Conservation (phyloP, 2,797 vertebrate species). For the Chaetodon trifasciatus region DNA sequence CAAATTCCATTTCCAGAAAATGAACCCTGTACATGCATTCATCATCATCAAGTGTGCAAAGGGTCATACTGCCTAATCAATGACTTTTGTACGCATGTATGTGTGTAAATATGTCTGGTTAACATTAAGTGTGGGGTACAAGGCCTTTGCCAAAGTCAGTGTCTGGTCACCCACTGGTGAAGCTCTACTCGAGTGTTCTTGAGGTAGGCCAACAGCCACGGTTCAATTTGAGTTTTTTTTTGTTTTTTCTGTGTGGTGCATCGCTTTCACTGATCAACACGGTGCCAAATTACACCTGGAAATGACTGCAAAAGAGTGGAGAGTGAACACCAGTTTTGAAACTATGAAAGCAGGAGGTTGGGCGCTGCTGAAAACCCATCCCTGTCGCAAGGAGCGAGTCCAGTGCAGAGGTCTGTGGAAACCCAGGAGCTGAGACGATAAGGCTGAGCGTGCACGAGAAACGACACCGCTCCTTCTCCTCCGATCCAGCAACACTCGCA, state of each 20-base stretch:
- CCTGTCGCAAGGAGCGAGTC: slow-evolving; percentile 39
- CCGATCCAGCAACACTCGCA: background rate
- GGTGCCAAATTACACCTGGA: slow-evolving; percentile 21
- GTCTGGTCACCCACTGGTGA: slow-evolving; percentile 30
- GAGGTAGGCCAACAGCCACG: slow-evolving; percentile 57
- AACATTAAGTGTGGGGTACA: slow-evolving; percentile 27
- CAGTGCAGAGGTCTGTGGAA: slow-evolving; percentile 63
- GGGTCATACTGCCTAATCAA: slow-evolving; percentile 21
- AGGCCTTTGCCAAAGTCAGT: slow-evolving; percentile 52
- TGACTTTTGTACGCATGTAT: background rate
- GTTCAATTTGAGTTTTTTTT: slow-evolving; percentile 6
- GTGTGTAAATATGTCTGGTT: slow-evolving; percentile 18
- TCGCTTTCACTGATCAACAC: slow-evolving; percentile 21
- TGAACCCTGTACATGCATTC: slow-evolving; percentile 57
- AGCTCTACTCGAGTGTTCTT: slow-evolving; percentile 43
- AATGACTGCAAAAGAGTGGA: slow-evolving; percentile 27
- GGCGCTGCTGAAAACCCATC: slow-evolving; percentile 61
- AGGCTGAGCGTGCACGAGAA: slow-evolving; percentile 18
- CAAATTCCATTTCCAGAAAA: slow-evolving; percentile 29
- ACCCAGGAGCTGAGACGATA: slow-evolving; percentile 52
- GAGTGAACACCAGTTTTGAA: slow-evolving; percentile 32
- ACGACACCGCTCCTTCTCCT: background rate
- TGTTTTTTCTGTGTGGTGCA: slow-evolving; percentile 19
- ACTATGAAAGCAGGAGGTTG: slow-evolving; percentile 45
- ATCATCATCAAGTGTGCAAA: slow-evolving; percentile 39